Evolutionary conservation across 2,113 vertebrate species (phyloP).

Genomic region (Grallaria varia): DNA sequence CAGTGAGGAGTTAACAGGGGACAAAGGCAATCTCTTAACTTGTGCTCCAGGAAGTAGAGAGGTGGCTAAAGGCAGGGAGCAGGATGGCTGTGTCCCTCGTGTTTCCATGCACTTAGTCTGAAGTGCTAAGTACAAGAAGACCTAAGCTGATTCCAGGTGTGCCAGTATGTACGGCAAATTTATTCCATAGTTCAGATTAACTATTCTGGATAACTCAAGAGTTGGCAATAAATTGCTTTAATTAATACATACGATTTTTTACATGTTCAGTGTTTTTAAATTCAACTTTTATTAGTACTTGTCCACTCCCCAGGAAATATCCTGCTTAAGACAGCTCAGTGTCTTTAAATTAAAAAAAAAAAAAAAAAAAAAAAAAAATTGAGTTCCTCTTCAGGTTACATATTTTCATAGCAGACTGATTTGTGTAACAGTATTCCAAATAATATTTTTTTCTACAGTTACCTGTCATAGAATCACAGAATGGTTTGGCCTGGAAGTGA

Average conservation of each 20-base stretch:
- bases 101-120: background rate
- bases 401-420: background rate
- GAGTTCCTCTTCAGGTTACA: background rate
- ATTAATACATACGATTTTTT: background rate
- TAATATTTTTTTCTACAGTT: background rate
- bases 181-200: background rate
- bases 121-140: background rate
- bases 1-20: rapidly evolving
- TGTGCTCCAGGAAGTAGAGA: background rate
- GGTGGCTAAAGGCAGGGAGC: background rate
- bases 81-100: background rate
- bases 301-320: background rate
- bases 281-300: background rate
- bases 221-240: background rate
- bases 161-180: background rate
- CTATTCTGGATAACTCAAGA: background rate
- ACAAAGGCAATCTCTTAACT: background rate
- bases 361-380: rapidly evolving
- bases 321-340: background rate
- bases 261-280: background rate
- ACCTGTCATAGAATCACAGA: background rate
- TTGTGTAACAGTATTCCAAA: background rate
- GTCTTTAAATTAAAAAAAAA: background rate
- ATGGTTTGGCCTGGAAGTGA: background rate
- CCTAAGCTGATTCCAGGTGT: background rate